Evolutionary conservation across 2,797 vertebrate genomes (phyloP).

Genomic region (Echeneis naucrates): DNA sequence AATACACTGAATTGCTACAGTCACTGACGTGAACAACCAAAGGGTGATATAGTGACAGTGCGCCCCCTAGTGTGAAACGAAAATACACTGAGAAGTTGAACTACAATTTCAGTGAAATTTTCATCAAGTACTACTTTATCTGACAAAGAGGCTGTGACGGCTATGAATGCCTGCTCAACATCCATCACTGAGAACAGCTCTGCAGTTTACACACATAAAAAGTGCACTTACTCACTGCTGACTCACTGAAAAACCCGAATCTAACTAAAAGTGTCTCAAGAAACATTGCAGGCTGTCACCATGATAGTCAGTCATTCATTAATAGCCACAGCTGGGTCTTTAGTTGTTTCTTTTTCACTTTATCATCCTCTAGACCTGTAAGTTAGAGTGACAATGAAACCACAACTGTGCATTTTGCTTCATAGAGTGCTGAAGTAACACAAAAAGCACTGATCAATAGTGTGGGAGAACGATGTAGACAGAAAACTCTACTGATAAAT

Average conservation of each 20-base stretch:
- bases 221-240: neutral
- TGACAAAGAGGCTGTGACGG: neutral
- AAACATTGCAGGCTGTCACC: neutral
- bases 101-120: neutral
- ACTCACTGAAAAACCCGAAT: neutral
- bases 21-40: neutral
- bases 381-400: neutral
- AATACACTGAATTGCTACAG: neutral
- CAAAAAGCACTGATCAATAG: neutral
- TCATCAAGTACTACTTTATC: neutral
- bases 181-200: neutral
- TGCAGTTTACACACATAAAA: too few relatives aligned
- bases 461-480: neutral
- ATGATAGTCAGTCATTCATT: neutral
- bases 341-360: neutral
- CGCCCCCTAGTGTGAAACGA: constrained; percentile 70
- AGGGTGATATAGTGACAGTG: constrained; percentile 48
- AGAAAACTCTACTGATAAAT: neutral
- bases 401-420: neutral
- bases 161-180: neutral
- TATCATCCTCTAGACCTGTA: too few relatives aligned
- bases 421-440: neutral
- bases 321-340: neutral
- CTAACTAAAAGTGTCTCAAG: too few relatives aligned
- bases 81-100: neutral